Evolutionary conservation across 1,140 invertebrate genomes (phyloP).

Genomic region (Brachionus rubens): DNA sequence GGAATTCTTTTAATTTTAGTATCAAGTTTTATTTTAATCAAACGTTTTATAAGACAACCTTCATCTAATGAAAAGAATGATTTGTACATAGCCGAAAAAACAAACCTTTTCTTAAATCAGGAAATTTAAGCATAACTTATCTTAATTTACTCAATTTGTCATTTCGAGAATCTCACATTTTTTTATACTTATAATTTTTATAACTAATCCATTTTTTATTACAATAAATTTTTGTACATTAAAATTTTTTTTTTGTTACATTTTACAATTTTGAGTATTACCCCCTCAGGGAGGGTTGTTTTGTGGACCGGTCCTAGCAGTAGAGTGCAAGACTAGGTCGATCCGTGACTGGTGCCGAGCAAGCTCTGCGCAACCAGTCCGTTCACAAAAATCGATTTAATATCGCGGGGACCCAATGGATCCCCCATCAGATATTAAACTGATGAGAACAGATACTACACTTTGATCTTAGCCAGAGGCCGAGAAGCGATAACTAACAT

Average conservation of each 20-base stretch:
- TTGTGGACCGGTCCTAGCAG: conserved; percentile 39
- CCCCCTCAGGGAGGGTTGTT: background rate
- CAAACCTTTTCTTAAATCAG: background rate
- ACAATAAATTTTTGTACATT: background rate
- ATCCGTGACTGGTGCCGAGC: conserved; percentile 45
- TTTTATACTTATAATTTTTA: no score
- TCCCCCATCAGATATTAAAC: conserved; percentile 44
- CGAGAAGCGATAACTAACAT: conserved; percentile 17
- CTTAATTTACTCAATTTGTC: no score
- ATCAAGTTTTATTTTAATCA: conserved; percentile 25
- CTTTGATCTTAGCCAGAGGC: conserved; percentile 45
- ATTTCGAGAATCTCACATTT: background rate
- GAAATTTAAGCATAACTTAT: background rate
- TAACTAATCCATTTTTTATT: background rate
- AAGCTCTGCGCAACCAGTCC: conserved; percentile 45
- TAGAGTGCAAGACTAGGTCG: conserved; percentile 29
- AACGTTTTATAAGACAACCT: background rate
- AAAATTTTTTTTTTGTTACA: background rate
- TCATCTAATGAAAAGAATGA: background rate
- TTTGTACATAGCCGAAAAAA: background rate
- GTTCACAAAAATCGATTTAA: conserved; percentile 40
- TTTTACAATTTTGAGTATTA: no score
- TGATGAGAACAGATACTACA: conserved; percentile 46
- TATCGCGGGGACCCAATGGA: conserved; percentile 41
- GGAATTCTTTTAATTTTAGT: conserved; percentile 27